Evolutionary conservation across 2,113 vertebrate species (phyloP).

Genomic region (Neotoma lepida): DNA sequence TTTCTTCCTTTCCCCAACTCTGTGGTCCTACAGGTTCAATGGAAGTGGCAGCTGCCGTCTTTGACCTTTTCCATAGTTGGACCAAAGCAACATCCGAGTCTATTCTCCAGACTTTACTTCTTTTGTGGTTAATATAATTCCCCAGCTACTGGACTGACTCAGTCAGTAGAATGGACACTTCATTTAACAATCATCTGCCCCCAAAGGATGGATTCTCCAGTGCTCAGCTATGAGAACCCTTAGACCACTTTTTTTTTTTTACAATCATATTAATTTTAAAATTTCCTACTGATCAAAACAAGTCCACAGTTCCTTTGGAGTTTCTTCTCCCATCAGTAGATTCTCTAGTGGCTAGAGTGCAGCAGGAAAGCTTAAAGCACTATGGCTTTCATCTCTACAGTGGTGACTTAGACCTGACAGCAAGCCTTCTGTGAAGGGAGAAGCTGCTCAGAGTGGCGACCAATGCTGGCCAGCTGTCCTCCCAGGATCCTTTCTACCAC

Average conservation of each 20-base stretch:
- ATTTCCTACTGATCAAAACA: not conserved
- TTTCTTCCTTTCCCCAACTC: not conserved
- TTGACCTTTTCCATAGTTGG: constrained; percentile 1
- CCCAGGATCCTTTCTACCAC: not conserved
- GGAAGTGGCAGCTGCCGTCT: not conserved
- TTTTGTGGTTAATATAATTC: not conserved
- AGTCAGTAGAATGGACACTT: not conserved
- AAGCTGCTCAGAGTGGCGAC: not conserved
- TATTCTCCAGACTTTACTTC: constrained; percentile 17
- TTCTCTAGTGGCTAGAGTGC: not conserved
- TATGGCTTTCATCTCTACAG: not conserved
- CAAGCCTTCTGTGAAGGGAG: not conserved
- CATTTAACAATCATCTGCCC: not conserved
- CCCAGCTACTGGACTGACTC: not conserved
- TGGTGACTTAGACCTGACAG: not conserved
- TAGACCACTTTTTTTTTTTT: not conserved
- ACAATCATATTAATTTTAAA: not conserved
- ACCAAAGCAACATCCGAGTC: not conserved
- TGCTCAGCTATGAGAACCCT: not conserved
- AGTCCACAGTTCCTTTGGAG: not conserved
- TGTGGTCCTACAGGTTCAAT: not conserved
- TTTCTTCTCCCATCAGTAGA: not conserved
- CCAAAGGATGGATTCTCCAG: not conserved
- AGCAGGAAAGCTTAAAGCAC: not conserved
- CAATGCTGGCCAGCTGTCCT: not conserved